Evolutionary conservation across 2,888 invertebrate species (phyloP), one percentile per base, ranked within the genome.

Genomic region (Amiota mariae): DNA sequence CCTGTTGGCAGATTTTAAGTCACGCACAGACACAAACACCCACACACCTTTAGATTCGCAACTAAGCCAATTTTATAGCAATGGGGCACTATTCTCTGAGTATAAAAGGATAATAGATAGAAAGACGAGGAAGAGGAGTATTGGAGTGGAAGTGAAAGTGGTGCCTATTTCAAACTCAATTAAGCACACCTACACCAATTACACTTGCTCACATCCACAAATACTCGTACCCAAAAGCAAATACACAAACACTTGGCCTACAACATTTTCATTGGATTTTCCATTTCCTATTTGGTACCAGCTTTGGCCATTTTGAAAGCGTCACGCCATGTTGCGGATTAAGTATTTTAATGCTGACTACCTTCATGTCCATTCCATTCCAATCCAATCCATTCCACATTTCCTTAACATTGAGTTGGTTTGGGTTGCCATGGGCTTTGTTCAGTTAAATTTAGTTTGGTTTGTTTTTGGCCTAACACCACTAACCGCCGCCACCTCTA

Each of bases 91-190:
- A 36, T 36, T 36, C 36, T 6, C 36, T 36, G 36, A 2, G 8
- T 36, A 36, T 36, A 36, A 36, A 36, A 36, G 36, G 36, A 24
- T 24, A 24, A 24, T 24, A 24, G 24, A 24, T 24, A 24, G 24
- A 36, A 6, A 6, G 36, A 36, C 1, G 2, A 36, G 4, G 8
- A 36, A 36, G 36, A 36, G 36, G 6, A 36, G 36, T 36, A 6
- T 36, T 36, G 36, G 8, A 68, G 24, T 11, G 77, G 76, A 74
- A 76, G 24, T 11, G 77, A 75, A 74, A 76, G 71, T 76, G 80
- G 77, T 85, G 84, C 81, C 85, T 82, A 85, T 85, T 83, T 85
- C 85, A 83, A 85, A 83, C 83, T 83, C 83, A 83, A 83, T 83
- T 83, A 83, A 83, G 82, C 83, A 83, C 81, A 68, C 67, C 67